These are phyloP conservation scores for Oppia nitens DNA, from an alignment of 1,140 invertebrate species.

Conservation along the genomic window DNA sequence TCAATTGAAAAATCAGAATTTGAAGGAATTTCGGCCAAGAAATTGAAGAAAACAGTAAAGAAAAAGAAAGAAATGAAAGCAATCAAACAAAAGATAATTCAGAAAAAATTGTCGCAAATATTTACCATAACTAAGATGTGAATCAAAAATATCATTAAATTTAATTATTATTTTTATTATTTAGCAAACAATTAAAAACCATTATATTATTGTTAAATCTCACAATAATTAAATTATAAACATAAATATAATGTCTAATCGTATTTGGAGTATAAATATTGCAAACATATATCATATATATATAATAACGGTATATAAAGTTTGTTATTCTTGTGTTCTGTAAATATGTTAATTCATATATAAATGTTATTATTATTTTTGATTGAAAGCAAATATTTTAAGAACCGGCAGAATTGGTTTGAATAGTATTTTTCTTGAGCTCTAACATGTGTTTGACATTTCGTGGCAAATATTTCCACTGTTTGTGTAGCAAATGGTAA, in stretches of 20 bases:
- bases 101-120: neutral
- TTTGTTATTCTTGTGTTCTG: too few species aligned
- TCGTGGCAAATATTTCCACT: neutral
- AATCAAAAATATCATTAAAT: neutral
- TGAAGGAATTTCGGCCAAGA: neutral
- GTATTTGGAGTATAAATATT: too few species aligned
- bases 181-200: neutral
- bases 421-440: neutral
- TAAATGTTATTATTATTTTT: too few species aligned
- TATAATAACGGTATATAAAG: too few species aligned
- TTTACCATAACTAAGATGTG: neutral
- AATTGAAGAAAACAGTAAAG: neutral
- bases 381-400: too few species aligned
- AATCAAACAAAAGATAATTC: neutral
- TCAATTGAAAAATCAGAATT: neutral
- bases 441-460: slow-evolving; percentile 2
- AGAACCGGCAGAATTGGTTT: neutral
- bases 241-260: too few species aligned
- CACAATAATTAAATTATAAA: too few species aligned
- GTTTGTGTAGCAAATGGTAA: neutral
- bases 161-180: neutral
- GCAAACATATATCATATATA: too few species aligned
- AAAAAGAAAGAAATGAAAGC: neutral
- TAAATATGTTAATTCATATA: too few species aligned
- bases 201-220: too few species aligned